Base-by-base conservation (phyloP, 2,888 invertebrate genomes). In the Lacanobia wlatinum region DNA sequence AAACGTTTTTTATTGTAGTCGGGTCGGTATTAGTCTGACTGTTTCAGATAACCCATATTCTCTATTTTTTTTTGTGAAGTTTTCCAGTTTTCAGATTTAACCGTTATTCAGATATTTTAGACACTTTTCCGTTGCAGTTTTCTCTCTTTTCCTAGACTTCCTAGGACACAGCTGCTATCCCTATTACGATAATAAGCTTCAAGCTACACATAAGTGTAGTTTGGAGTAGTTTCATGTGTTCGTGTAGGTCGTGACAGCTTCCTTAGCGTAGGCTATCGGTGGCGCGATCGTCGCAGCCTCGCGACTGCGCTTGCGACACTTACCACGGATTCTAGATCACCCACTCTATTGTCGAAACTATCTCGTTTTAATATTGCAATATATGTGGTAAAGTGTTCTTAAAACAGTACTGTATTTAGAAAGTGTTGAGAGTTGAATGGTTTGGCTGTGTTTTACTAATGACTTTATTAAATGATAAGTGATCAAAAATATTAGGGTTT, bases 171-270 rank as follows among this genome's bases (percentile, higher is more conserved):
- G 18, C 60, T 70, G 61, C 23, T 21, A n/a, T 40, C 53, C 48
- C 60, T 63, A 52, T 68, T 74, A 52, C 76, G 59, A 56, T 71
- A 71, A 77, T 71, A 63, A 67, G 66, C 63, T 64, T n/a, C 38
- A 56, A 71, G 21, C 64, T 34, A 58, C 59, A 56, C 43, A 40
- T 76, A 65, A 64, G 71, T 61, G 46, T 64, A 61, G 53, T 56
- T 60, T 70, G 28, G 23, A 77, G 66, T 59, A 50, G 56, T 69
- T 78, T 70, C 74, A 74, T 73, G 74, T 73, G 63, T 69, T 85
- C 84, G 82, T 84, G 78, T 84, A 60, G 53, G 85, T 88, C 88
- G 88, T 88, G 89, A 88, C 87, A 75, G 76, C 76, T 70, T 87
- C 79, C 82, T 80, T 82, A 85, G 76, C 73, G 34, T 61, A 61